Conservation (phyloP, 1,140 invertebrate genomes). For the Papilio aristodemus region DNA sequence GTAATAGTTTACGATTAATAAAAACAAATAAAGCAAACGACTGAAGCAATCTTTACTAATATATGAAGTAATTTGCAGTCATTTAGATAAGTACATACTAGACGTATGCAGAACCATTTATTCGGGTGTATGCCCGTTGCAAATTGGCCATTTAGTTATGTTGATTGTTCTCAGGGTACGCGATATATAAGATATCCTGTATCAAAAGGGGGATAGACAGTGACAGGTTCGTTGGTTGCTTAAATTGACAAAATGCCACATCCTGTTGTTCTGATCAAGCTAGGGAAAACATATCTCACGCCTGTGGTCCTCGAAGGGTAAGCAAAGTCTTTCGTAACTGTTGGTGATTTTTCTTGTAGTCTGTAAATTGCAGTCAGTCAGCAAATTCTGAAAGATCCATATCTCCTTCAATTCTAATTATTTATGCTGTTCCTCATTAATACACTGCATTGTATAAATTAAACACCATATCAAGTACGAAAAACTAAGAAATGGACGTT, state of each 20-base stretch:
- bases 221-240: conserved; percentile 42
- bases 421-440: no score
- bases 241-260: conserved; percentile 64
- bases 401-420: no score
- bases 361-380: no score
- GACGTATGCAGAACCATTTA: neutral
- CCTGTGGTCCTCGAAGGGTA: no score
- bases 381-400: no score
- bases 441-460: no score
- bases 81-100: conserved; percentile 26
- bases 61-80: conserved; percentile 32
- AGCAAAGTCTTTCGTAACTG: no score
- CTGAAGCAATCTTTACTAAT: conserved; percentile 38
- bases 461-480: neutral
- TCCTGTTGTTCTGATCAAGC: conserved; percentile 54
- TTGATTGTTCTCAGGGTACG: conserved; percentile 35
- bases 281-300: conserved; percentile 31
- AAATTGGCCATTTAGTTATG: conserved; percentile 39
- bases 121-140: conserved; percentile 27
- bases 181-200: conserved; percentile 52
- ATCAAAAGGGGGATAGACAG: conserved; percentile 52
- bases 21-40: conserved; percentile 25
- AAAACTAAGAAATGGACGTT: neutral
- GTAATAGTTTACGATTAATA: conserved; percentile 2
- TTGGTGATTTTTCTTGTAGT: no score